Base-by-base conservation (phyloP, 2,888 invertebrate species). In the Leucophora obtusa region DNA sequence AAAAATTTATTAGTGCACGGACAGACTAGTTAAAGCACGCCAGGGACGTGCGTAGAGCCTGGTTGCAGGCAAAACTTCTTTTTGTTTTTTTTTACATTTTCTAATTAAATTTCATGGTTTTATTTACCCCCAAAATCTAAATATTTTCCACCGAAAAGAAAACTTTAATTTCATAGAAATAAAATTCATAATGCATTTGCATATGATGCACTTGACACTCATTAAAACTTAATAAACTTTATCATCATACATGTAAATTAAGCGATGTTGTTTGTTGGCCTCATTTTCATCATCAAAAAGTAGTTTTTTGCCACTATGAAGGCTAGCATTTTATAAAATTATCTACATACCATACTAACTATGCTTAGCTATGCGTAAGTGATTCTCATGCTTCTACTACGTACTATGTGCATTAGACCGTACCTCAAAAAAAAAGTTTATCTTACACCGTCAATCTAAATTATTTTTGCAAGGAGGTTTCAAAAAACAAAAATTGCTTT, bases 171-270 rank as follows among this genome's bases (percentile, higher is more conserved):
- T n/a, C 43, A 47, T n/a, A 47, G 5, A 47, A 54, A 58, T 47
- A 33, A 56, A 60, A 38, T 38, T 9, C 33, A 21, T 15, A 62
- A 63, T 50, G 11, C 28, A 54, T 77, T 47, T 66, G 24, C 24
- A 79, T 66, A 68, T 58, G 66, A 51, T 62, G 66, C 75, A 75
- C 79, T 79, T 79, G 71, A 75, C 75, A 75, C 75, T 79, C 70
- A 79, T 75, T 79, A 75, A 79, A 79, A 79, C 71, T 71, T 71
- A 58, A 79, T 71, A 71, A 79, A 79, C 60, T 79, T 75, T 60
- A 79, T 70, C 74, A 68, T 59, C 53, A 43, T 28, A 14, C 17
- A 43, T 43, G 53, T n/a, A 69, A 71, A 54, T 54, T 62, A 54
- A 28, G 11, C 33, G 14, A 47, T 33, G 35, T 18, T 33, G 28